These are phyloP conservation scores for Onthophagus sagittarius DNA, from an alignment of 2,888 invertebrate species.

Conservation along the genomic window DNA sequence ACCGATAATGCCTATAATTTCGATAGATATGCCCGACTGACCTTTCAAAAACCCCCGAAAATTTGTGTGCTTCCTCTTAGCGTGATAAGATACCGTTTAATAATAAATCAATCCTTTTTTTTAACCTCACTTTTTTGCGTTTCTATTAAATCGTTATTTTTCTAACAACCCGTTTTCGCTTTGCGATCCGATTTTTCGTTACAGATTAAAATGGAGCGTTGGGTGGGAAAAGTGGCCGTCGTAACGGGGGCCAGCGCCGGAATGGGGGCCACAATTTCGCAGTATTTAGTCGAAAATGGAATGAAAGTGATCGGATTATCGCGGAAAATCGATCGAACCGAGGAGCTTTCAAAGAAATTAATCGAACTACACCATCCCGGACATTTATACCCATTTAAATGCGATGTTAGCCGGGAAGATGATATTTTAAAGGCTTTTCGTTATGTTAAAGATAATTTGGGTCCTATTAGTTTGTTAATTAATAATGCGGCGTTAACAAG, in stretches of 20 bases:
- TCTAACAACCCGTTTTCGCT: too few relatives aligned
- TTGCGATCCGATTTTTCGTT: too few relatives aligned
- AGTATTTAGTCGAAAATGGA: slow-evolving; percentile 20
- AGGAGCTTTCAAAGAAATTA: slow-evolving; percentile 26
- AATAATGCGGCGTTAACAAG: slow-evolving; percentile 31
- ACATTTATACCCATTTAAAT: slow-evolving; percentile 25
- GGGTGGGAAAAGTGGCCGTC: slow-evolving; percentile 21
- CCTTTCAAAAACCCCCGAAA: too few relatives aligned
- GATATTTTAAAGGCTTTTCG: slow-evolving; percentile 29
- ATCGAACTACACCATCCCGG: slow-evolving; percentile 26
- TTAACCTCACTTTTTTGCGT: too few relatives aligned
- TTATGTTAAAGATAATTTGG: slow-evolving; percentile 27
- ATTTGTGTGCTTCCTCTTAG: too few relatives aligned
- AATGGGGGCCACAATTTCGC: slow-evolving; percentile 21
- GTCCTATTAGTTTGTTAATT: slow-evolving; percentile 29
- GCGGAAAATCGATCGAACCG: slow-evolving; percentile 27
- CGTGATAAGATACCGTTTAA: too few relatives aligned
- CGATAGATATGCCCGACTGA: slow-evolving; percentile 91
- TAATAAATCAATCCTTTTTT: too few relatives aligned
- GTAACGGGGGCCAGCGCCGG: slow-evolving; percentile 23
- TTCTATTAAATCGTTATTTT: too few relatives aligned
- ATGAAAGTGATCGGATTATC: slow-evolving; percentile 30
- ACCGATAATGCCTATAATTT: slow-evolving; percentile 83
- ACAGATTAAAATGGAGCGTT: slow-evolving; percentile 18
- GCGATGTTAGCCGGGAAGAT: slow-evolving; percentile 29